Conservation (phyloP, 2,888 invertebrate species). For the Zhengitettix transpicula region DNA sequence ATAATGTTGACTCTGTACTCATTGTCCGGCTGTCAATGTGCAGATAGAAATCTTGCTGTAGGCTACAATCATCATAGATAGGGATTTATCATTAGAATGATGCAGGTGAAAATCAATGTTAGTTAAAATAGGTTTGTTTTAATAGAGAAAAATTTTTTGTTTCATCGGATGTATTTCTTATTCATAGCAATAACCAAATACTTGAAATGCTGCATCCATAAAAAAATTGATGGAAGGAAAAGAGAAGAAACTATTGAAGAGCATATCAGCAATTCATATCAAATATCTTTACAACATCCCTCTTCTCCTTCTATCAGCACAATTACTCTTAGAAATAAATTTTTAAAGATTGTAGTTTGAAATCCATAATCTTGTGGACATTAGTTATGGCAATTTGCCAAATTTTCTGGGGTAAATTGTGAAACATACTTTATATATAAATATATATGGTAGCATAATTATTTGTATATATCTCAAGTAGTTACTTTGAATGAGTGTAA, state of each 20-base stretch:
- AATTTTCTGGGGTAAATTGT: slow-evolving; percentile 8
- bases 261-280: slow-evolving; percentile 8
- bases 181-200: slow-evolving; percentile 27
- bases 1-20: slow-evolving; percentile 5
- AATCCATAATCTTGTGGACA: slow-evolving; percentile 6
- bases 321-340: slow-evolving; percentile 8
- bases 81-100: neutral
- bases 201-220: slow-evolving; percentile 5
- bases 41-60: slow-evolving; percentile 6
- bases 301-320: slow-evolving; percentile 10
- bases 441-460: slow-evolving; percentile 4
- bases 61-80: slow-evolving; percentile 3
- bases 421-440: slow-evolving; percentile 7
- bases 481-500: slow-evolving; percentile 11
- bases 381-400: slow-evolving; percentile 9
- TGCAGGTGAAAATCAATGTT: neutral
- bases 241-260: neutral
- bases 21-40: slow-evolving; percentile 5
- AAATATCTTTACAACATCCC: slow-evolving; percentile 4
- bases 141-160: slow-evolving; percentile 23
- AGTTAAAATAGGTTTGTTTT: slow-evolving; percentile 39
- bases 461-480: slow-evolving; percentile 7
- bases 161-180: slow-evolving; percentile 16
- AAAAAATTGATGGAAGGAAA: slow-evolving; percentile 4
- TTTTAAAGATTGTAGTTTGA: slow-evolving; percentile 6